Evolutionary conservation across 2,888 invertebrate genomes (phyloP), one percentile per base, ranked within the genome.

Genomic region (Nomada hirtipes): DNA sequence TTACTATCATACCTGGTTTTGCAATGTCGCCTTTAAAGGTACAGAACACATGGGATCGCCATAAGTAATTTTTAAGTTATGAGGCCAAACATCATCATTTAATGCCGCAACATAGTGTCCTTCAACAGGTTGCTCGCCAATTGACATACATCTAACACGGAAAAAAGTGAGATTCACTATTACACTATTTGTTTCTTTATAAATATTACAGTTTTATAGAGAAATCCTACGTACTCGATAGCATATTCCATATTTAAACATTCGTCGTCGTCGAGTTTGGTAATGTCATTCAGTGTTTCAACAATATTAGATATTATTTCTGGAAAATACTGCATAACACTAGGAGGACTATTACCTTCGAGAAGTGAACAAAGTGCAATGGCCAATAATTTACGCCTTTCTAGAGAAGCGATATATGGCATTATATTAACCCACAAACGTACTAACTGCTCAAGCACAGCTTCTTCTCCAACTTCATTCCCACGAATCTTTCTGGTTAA

Each of bases 361-460:
- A 97, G 94, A 65, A 97, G 93, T 67, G 96, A 96, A 11, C 95
- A 95, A 73, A 95, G 90, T 13, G 95, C 96, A 57, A 97, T 94
- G n/a, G 96, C 97, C 93, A 98, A 95, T 47, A 98, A 95, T 94
- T 99, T 99, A 90, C 97, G 96, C 93, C 97, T 96, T 91, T 98
- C 97, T 11, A 96, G 95, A 87, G 97, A 97, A 0, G 97, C 96
- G 3, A 98, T 96, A 71, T 96, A 94, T 55, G 97, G 96, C 96
- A 98, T 97, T 93, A 96, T 97, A 83, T 96, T 96, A 10, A 97
- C 95, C 97, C 98, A 98, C 0, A 96, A 95, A 86, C 96, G 96
- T 65, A 98, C 94, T 47, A 98, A 95, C 89, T 95, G 95, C 67
- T 95, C 95, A 68, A 98, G 94, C 71, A 97, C 96, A 77, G 95